Base-by-base conservation (phyloP, 1,140 invertebrate genomes). In the Zaprionus taronus region DNA sequence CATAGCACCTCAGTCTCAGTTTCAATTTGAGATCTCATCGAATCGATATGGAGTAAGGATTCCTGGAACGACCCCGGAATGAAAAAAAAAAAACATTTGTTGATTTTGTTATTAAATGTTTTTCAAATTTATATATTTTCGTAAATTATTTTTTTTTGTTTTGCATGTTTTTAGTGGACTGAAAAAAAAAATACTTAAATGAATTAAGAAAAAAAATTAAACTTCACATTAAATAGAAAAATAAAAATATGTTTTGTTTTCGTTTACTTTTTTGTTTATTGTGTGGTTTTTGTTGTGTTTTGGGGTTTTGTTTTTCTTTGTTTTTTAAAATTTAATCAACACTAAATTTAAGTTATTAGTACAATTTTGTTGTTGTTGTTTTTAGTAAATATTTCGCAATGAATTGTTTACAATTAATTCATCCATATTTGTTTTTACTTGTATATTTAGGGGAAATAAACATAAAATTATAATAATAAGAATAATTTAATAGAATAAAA, bases 401-500 rank as follows among this genome's bases (percentile, higher is more conserved):
- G 77, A 74, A 86, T 79, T 74, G 71, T 79, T 66, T 67, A 77
- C 72, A 79, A 79, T 71, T 56, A 79, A 78, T 81, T 74, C 77
- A 81, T 81, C 73, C 67, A 82, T 81, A 68, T 65, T 36, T 41
- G 49, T 34, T 34, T 34, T 34, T 69, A 9, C 57, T 28, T 66
- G 34, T 79, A 61, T 77, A 66, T 80, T 84, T 89, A 81, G 49
- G 82, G 78, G 83, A 83, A 87, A 89, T 86, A 78, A 91, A 90
- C 73, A 90, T 90, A 91, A 80, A 82, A 89, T 81, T 80, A 85
- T 90, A 90, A 90, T 85, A 90, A 90, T 86, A 83, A 90, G 65
- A 90, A 91, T 91, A 91, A 91, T 91, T 91, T 91, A 91, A 91
- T 91, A 91, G 80, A 91, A 83, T 91, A 91, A 85, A 73, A 62